phyloP scores from a whole-genome alignment of 1,140 invertebrate species.

The Drosophila teissieri region DNA sequence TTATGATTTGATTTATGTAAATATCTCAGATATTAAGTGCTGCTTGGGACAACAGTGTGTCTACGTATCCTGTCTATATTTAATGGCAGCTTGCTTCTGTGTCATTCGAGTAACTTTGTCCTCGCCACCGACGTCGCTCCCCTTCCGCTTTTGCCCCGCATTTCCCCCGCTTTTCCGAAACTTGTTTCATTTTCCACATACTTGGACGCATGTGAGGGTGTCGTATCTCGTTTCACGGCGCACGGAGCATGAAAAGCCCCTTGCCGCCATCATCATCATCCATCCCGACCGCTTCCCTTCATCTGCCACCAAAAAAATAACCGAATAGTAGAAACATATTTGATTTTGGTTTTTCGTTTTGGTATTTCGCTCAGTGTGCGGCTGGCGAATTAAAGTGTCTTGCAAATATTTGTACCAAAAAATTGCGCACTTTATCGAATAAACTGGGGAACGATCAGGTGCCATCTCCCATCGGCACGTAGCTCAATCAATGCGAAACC shows the following conservation, averaged over 20 bases:
- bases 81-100: conserved; percentile 59
- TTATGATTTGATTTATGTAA: too few species aligned
- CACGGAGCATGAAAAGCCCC: conserved; percentile 66
- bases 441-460: conserved; percentile 11
- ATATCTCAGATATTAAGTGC: too few species aligned
- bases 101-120: conserved; percentile 66
- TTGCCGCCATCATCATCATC: conserved; percentile 39
- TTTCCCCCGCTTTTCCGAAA: conserved; percentile 10
- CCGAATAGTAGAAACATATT: conserved; percentile 26
- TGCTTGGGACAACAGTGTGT: conserved; percentile 19
- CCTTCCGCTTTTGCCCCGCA: conserved; percentile 1
- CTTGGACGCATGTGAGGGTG: conserved; percentile 49
- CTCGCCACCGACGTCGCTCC: conserved; percentile 3
- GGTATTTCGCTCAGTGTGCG: conserved; percentile 18
- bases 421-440: conserved; percentile 31
- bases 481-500: conserved; percentile 57
- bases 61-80: conserved; percentile 40
- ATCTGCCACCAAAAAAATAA: conserved; percentile 22
- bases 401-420: conserved; percentile 63
- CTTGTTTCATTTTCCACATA: conserved; percentile 69
- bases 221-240: conserved; percentile 73
- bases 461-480: conserved; percentile 58
- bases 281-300: conserved; percentile 20
- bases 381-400: conserved; percentile 65
- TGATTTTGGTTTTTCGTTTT: conserved; percentile 21